These are phyloP conservation scores for Oreortyx pictus DNA, from an alignment of 2,797 vertebrate species.

Conservation along the genomic window DNA sequence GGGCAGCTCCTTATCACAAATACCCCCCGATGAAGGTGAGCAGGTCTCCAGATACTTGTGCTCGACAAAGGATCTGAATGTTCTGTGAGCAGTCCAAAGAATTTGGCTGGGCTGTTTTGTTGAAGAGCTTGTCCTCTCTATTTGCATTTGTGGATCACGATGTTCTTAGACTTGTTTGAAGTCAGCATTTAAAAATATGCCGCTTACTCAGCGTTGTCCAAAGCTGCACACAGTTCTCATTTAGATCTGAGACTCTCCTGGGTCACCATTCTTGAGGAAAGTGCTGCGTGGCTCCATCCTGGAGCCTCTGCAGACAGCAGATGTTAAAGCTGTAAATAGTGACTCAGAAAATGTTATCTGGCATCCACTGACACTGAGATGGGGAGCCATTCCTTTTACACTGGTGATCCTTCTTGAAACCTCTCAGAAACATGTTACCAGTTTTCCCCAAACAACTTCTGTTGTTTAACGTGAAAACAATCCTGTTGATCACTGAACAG, in stretches of 20 bases:
- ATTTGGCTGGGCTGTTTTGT: neutral
- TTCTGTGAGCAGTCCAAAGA: neutral
- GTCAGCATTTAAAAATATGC: neutral
- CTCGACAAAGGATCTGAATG: neutral
- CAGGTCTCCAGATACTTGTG: neutral
- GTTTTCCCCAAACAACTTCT: neutral
- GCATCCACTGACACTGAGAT: neutral
- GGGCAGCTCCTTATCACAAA: slow-evolving; percentile 95
- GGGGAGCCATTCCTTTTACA: neutral
- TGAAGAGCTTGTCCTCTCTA: neutral
- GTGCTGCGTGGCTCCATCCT: neutral
- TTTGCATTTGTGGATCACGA: neutral
- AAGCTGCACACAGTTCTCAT: neutral
- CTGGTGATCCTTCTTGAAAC: neutral
- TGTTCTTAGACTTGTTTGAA: slow-evolving; percentile 4
- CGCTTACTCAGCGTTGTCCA: neutral
- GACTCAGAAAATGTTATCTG: neutral
- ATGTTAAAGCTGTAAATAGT: neutral
- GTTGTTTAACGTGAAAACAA: neutral
- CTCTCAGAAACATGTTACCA: neutral
- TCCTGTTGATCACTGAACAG: neutral
- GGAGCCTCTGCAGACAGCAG: slow-evolving; percentile 1
- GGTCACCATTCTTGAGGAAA: neutral
- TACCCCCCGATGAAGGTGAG: slow-evolving; percentile 96
- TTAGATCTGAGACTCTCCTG: neutral